These are phyloP conservation scores for Carcinoscorpius rotundicauda DNA, from an alignment of 1,140 invertebrate genomes.

Conservation along the genomic window DNA sequence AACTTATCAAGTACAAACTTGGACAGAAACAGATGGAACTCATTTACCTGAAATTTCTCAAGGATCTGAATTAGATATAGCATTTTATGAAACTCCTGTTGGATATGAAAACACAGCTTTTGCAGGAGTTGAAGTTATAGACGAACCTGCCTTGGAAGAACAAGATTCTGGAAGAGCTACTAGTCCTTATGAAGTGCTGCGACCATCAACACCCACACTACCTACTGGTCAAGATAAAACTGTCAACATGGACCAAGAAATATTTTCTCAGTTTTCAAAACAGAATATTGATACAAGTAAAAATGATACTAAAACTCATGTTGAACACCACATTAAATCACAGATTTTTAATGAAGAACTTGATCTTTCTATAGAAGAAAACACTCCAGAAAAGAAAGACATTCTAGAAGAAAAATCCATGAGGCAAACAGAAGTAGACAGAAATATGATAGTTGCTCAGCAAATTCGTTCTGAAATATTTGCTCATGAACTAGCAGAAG, in stretches of 20 bases:
- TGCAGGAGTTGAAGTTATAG: conserved; percentile 35
- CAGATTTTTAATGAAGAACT: conserved; percentile 20
- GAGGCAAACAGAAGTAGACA: conserved; percentile 18
- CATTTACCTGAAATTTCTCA: too few species aligned
- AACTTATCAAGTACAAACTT: too few species aligned
- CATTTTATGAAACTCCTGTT: conserved; percentile 6
- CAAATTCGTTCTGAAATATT: conserved; percentile 34
- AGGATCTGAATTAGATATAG: too few species aligned
- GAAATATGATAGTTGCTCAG: conserved; percentile 27
- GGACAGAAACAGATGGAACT: too few species aligned
- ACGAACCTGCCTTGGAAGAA: conserved; percentile 22
- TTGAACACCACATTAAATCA: conserved; percentile 19
- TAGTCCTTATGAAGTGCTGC: not conserved
- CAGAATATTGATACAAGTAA: not conserved
- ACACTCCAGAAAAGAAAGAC: conserved; percentile 17
- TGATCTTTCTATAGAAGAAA: conserved; percentile 20
- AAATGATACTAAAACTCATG: conserved; percentile 6
- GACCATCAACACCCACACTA: not conserved
- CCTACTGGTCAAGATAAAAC: not conserved
- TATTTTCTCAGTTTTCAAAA: not conserved
- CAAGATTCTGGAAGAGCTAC: not conserved
- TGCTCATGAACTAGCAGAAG: conserved; percentile 31
- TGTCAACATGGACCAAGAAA: not conserved
- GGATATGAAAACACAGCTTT: conserved; percentile 41
- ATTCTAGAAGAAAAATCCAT: conserved; percentile 14